These are phyloP conservation scores for Ormyrus rosae DNA, from an alignment of 2,888 invertebrate species.

Conservation along the genomic window DNA sequence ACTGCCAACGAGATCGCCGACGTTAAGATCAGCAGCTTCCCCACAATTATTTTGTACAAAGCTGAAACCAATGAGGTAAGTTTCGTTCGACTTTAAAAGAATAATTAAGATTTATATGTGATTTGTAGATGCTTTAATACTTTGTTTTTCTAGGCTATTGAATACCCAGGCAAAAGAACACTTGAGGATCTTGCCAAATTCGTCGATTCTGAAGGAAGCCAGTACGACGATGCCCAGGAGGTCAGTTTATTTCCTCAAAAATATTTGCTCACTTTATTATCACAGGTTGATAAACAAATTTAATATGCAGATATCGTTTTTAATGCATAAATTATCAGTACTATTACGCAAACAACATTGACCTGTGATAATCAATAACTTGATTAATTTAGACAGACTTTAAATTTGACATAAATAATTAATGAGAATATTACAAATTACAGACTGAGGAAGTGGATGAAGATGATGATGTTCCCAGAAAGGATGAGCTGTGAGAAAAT, in stretches of 20 bases:
- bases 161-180: constrained; percentile 97
- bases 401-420: neutral
- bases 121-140: constrained; percentile 18
- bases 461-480: constrained; percentile 84
- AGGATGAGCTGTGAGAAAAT: constrained; percentile 85
- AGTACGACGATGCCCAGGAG: constrained; percentile 83
- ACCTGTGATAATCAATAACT: too few species aligned
- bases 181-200: constrained; percentile 95
- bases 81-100: neutral
- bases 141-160: constrained; percentile 79
- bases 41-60: constrained; percentile 95
- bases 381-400: constrained; percentile 66
- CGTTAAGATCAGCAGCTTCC: constrained; percentile 95
- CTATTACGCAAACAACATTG: too few species aligned
- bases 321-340: too few species aligned
- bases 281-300: neutral
- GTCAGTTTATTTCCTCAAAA: constrained; percentile 68
- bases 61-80: constrained; percentile 91
- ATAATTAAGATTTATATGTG: constrained; percentile 17
- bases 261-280: too few species aligned
- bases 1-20: constrained; percentile 98
- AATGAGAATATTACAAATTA: neutral
- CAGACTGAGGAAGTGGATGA: constrained; percentile 82
- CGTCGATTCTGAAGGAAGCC: constrained; percentile 92
- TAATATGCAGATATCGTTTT: neutral